phyloP scores from a whole-genome alignment of 2,113 vertebrate genomes.

The Ceyx margarethae region DNA sequence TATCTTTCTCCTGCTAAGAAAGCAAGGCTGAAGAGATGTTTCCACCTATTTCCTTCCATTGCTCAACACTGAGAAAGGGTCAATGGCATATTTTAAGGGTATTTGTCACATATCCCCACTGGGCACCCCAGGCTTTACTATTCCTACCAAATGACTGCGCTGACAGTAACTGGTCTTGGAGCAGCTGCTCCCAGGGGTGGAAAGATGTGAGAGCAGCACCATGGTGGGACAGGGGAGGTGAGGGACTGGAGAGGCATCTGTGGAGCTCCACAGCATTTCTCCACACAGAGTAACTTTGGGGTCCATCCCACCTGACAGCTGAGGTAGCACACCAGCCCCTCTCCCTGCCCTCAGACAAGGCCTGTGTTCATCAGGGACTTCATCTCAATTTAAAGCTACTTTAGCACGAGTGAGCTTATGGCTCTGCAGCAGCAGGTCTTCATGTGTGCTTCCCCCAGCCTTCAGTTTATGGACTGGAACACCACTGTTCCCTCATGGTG shows the following conservation, averaged over 20 bases:
- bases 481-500: rapidly evolving
- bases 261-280: rapidly evolving
- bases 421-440: rapidly evolving
- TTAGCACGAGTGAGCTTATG: background rate
- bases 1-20: background rate
- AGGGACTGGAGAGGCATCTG: background rate
- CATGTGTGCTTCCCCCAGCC: rapidly evolving
- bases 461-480: background rate
- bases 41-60: background rate
- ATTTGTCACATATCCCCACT: background rate
- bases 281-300: rapidly evolving
- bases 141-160: background rate
- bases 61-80: background rate
- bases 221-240: rapidly evolving
- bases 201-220: rapidly evolving
- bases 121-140: background rate
- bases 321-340: background rate
- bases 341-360: background rate
- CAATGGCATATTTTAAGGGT: background rate
- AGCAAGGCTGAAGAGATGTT: background rate
- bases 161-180: background rate
- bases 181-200: background rate
- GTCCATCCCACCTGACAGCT: rapidly evolving
- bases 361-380: background rate
- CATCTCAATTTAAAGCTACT: background rate